Evolutionary conservation across 2,888 invertebrate genomes (phyloP).

Genomic region (Apomyelois bistriatella): DNA sequence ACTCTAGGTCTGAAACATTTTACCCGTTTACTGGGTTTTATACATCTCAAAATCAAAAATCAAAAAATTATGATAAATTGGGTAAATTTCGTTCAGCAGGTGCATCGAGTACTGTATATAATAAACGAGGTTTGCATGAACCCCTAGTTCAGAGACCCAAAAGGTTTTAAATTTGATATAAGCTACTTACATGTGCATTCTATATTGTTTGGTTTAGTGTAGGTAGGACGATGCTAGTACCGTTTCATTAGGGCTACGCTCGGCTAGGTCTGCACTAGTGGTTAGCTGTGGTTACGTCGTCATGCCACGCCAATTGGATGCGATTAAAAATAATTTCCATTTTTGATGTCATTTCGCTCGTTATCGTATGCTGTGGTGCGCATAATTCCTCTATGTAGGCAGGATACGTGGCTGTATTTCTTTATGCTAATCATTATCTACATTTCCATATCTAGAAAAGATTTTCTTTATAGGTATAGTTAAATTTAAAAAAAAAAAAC

Average conservation of each 20-base stretch:
- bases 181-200: neutral
- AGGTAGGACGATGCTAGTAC: slow-evolving; percentile 24
- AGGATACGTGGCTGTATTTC: slow-evolving; percentile 3
- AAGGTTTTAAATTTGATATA: neutral
- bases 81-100: too few relatives aligned
- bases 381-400: slow-evolving; percentile 55
- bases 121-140: too few relatives aligned
- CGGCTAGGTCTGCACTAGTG: slow-evolving; percentile 50
- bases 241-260: slow-evolving; percentile 73
- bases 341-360: slow-evolving; percentile 74
- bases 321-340: slow-evolving; percentile 79
- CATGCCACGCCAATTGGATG: slow-evolving; percentile 66
- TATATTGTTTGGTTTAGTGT: neutral
- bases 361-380: slow-evolving; percentile 62
- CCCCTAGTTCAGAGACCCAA: too few relatives aligned
- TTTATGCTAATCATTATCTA: neutral
- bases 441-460: neutral
- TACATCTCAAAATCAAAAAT: too few relatives aligned
- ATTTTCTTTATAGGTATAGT: too few relatives aligned
- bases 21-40: too few relatives aligned
- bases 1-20: too few relatives aligned
- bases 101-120: too few relatives aligned
- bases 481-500: too few relatives aligned
- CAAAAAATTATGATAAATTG: too few relatives aligned
- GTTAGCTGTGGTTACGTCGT: slow-evolving; percentile 44